Conservation (phyloP, 2,113 vertebrate species). For the Heptranchias perlo region DNA sequence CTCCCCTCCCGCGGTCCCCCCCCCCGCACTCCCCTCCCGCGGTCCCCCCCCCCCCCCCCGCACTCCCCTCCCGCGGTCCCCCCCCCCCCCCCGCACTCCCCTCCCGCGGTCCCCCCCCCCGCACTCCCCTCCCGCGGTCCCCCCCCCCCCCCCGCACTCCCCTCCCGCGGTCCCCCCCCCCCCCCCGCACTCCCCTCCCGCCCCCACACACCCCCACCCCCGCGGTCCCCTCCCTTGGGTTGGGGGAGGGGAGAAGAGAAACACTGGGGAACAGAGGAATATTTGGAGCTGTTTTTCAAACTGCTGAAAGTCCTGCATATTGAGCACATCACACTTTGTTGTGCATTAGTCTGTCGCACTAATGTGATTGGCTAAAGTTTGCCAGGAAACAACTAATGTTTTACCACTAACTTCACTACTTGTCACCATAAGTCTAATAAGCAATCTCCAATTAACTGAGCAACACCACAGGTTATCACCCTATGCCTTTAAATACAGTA, state of each 20-base stretch:
- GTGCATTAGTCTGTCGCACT: neutral
- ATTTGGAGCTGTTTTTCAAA: neutral
- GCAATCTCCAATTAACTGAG: neutral
- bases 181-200: too few species aligned
- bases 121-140: too few species aligned
- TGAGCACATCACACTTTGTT: neutral
- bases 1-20: too few species aligned
- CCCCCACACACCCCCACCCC: too few species aligned
- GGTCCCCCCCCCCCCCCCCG: too few species aligned
- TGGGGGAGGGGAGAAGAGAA: neutral
- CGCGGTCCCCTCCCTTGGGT: too few species aligned
- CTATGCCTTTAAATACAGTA: neutral
- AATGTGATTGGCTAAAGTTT: neutral
- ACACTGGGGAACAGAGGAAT: neutral
- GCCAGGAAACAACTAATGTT: neutral
- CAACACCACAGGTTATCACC: neutral
- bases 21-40: too few species aligned
- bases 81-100: too few species aligned
- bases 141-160: too few species aligned
- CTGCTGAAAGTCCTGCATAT: neutral
- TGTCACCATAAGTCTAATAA: neutral
- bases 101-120: too few species aligned
- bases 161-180: too few species aligned
- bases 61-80: too few species aligned
- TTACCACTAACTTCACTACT: neutral